Conservation (phyloP, 1,140 invertebrate species). For the Pomacea maculata region DNA sequence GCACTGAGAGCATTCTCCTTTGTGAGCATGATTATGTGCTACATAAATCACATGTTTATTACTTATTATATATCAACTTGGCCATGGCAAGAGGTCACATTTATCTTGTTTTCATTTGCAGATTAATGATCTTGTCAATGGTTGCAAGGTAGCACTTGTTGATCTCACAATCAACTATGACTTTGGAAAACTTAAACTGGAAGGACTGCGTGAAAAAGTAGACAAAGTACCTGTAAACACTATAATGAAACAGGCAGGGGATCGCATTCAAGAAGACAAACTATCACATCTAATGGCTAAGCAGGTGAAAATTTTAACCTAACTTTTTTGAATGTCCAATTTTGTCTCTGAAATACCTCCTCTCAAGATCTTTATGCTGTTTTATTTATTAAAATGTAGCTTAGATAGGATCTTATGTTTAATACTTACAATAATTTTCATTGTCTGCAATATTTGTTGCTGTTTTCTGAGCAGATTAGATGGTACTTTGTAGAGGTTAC, state of each 20-base stretch:
- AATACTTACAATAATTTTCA: too few species aligned
- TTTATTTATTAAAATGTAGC: too few species aligned
- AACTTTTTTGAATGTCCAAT: too few species aligned
- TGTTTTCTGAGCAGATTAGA: conserved; percentile 1
- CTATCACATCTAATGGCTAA: background rate
- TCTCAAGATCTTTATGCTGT: too few species aligned
- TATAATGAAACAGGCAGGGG: conserved; percentile 9
- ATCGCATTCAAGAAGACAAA: background rate
- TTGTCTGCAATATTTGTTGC: too few species aligned
- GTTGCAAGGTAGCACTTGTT: background rate
- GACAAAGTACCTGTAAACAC: conserved; percentile 2
- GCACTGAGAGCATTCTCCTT: too few species aligned
- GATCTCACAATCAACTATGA: conserved; percentile 8
- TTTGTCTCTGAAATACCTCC: too few species aligned
- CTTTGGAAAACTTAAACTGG: background rate
- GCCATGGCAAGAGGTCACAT: background rate
- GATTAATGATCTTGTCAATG: background rate
- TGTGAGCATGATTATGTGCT: background rate
- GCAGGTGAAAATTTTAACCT: conserved; percentile 1
- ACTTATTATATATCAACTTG: background rate
- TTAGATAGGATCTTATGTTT: too few species aligned
- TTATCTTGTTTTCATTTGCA: background rate
- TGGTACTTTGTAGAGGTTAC: conserved; percentile 22
- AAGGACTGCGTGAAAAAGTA: conserved; percentile 11
- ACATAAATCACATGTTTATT: background rate